A percentile compares a stretch with the other conserved stretches of the same genome.
phyloP scores from a whole-genome alignment of 92 coral and sea anemone genomes.

The Virgularia gustaviana region DNA sequence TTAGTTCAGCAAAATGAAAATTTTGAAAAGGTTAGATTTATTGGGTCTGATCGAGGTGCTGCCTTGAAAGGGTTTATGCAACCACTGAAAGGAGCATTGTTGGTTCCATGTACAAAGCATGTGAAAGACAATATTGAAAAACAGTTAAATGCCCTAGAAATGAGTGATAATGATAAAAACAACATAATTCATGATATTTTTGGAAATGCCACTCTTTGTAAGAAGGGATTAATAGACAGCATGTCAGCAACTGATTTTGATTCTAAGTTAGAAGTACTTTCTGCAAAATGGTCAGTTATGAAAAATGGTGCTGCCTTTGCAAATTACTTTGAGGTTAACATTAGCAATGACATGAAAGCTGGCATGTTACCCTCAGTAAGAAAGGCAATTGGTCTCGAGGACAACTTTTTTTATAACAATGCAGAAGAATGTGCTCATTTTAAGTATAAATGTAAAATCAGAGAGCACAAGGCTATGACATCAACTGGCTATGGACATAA shows the following conservation, averaged over 20 bases:
- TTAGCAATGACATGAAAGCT: neutral
- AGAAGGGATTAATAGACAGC: slow-evolving; percentile 34
- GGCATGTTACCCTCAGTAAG: slow-evolving; percentile 22
- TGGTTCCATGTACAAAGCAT: slow-evolving; percentile 31
- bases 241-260: slow-evolving; percentile 8
- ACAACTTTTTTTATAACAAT: slow-evolving; percentile 19
- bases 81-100: slow-evolving; percentile 30
- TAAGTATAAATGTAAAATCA: slow-evolving; percentile 24
- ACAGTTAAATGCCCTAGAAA: slow-evolving; percentile 2
- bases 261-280: slow-evolving; percentile 5
- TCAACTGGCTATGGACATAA: slow-evolving; percentile 17
- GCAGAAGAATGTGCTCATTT: slow-evolving; percentile 30
- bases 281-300: slow-evolving; percentile 6
- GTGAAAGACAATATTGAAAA: slow-evolving; percentile 21
- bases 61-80: slow-evolving; percentile 26
- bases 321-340: slow-evolving; percentile 19
- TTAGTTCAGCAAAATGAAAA: slow-evolving; percentile 21
- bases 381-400: slow-evolving; percentile 9
- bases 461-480: slow-evolving; percentile 14
- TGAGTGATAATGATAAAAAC: neutral
- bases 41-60: slow-evolving; percentile 34
- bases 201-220: slow-evolving; percentile 5
- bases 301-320: neutral
- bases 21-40: slow-evolving; percentile 11
- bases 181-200: slow-evolving; percentile 13